Evolutionary conservation across 2,888 invertebrate genomes (phyloP), one percentile per base, ranked within the genome.

Genomic region (Escarpia spicata): DNA sequence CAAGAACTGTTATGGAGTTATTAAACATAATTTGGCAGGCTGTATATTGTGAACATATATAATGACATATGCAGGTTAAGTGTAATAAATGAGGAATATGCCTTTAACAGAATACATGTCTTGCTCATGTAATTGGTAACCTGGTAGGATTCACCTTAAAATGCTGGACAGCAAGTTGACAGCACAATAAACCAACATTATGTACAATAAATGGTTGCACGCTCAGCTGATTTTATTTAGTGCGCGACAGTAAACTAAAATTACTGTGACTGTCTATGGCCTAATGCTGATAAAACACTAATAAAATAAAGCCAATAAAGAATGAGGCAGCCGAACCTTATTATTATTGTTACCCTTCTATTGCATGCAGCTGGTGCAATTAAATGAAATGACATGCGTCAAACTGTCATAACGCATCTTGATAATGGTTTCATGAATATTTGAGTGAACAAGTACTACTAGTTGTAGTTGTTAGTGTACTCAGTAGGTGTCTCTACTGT

Each of bases 181-280:
- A 75, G 75, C 75, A 75, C 75, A 75, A 75, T 75, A 75, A 75
- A 75, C 75, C n/a, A 75, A n/a, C 75, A 75, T 75, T 75, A 75
- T 26, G 75, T 26, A 75, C 75, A 75, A 75, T 75, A 75, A 75
- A 75, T 75, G 75, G 75, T 75, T 19, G 75, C 75, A 75, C 6
- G 75, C 75, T 75, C 75, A 75, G 75, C 75, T 75, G 75, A 75
- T 75, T 75, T 75, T 75, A 75, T 75, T 75, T 75, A 75, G 75
- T 75, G 75, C n/a, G 75, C 75, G 19, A 75, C 75, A 75, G 19
- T 75, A 75, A 75, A 75, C 75, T 75, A 75, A 75, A 75, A 75
- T 75, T 75, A 75, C 75, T 75, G n/a, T 75, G 75, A 75, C 75
- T 75, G 75, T 75, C 75, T 75, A 75, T 75, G 75, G 75, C 75